Evolutionary conservation across 2,888 invertebrate species (phyloP), one percentile per base, ranked within the genome.

Genomic region (Ametastegia equiseti): DNA sequence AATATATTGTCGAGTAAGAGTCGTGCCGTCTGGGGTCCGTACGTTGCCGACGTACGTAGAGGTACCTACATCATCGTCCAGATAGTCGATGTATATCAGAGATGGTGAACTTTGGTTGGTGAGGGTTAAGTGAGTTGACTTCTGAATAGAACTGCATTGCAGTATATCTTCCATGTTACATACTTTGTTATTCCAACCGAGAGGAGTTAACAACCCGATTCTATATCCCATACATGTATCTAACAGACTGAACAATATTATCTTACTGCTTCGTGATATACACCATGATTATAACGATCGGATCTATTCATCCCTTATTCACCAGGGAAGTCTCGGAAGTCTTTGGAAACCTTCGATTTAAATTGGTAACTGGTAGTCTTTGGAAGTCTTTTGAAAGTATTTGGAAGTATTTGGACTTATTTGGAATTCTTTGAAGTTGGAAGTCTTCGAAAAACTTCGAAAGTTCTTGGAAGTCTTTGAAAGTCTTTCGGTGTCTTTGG

Each of bases 141-240:
- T 75, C 54, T 75, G 75, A 75, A 75, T 75, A 75, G 75, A 75
- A 75, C 50, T 75, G 75, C 75, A 75, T 54, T 75, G 75, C 39
- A 67, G 15, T 33, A 45, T 54, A 42, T 69, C 27, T 36, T 45
- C 45, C 54, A 9, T 36, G 75, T 75, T 75, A 54, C 54, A 54
- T 54, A 75, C 50, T 75, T 75, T 75, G 75, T 75, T 75, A 75
- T 75, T 75, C 67, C 54, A 33, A 75, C 47, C 27, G 27, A 19
- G 13, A 33, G 27, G n/a, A 50, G 75, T 36, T 39, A 54, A 30
- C 75, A 47, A 27, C n/a, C 30, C 36, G 75, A 75, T 71, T 30
- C 27, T 71, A 42, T 71, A n/a, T n/a, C n/a, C n/a, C 71, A 7
- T 71, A 47, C 30, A 0, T 47, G n/a, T 6, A 15, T 6, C 11